Percentiles rank a stretch among this genome's conserved stretches.
Conservation (phyloP, 2,888 invertebrate genomes). For the Microctonus hyperodae region DNA sequence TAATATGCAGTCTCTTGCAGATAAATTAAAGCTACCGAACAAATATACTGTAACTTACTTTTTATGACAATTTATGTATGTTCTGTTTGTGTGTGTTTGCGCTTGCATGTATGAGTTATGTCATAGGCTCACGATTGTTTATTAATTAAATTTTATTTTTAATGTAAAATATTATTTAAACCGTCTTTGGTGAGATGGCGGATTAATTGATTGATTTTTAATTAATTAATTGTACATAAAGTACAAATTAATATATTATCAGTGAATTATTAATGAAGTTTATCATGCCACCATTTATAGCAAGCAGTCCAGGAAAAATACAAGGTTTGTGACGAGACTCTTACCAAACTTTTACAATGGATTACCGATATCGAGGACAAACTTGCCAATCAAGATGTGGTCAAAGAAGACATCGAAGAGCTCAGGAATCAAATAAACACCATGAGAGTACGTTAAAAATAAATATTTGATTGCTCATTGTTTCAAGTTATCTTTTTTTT, state of each 20-base stretch:
- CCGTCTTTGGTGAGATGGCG: constrained; percentile 57
- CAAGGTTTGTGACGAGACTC: constrained; percentile 86
- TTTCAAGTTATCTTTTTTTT: background rate
- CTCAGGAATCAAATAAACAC: constrained; percentile 88
- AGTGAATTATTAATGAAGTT: constrained; percentile 28
- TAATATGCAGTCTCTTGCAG: constrained; percentile 55
- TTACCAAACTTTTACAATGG: constrained; percentile 87
- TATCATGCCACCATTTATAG: constrained; percentile 67
- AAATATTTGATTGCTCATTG: background rate
- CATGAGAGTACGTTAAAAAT: constrained; percentile 72
- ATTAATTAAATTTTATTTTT: constrained; percentile 37
- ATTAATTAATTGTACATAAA: no score
- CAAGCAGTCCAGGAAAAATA: constrained; percentile 96
- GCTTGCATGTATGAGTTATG: constrained; percentile 62
- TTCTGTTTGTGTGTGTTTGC: constrained; percentile 58
- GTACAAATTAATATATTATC: constrained; percentile 12
- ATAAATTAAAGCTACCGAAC: constrained; percentile 54
- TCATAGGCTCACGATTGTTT: constrained; percentile 52
- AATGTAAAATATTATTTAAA: constrained; percentile 34
- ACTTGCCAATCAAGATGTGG: constrained; percentile 84
- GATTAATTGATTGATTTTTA: constrained; percentile 29
- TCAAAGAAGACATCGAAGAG: constrained; percentile 86
- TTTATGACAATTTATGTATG: constrained; percentile 48
- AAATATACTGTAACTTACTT: constrained; percentile 48
- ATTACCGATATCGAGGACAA: constrained; percentile 84